These are phyloP conservation scores for Babylonia areolata DNA, from an alignment of 1,140 invertebrate species.

Conservation along the genomic window DNA sequence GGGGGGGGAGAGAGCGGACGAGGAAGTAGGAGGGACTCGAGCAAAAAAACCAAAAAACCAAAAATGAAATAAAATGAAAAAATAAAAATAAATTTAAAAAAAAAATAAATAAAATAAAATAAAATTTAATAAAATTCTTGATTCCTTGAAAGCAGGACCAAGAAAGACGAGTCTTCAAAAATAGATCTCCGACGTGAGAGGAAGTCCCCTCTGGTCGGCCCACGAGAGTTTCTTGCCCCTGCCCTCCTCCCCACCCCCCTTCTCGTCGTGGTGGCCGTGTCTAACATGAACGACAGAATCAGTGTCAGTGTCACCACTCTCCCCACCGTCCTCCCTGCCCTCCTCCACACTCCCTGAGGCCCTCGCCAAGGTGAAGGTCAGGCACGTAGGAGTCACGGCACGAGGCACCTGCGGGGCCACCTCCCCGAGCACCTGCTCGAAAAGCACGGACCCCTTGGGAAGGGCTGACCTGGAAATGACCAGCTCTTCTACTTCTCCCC, in stretches of 20 bases:
- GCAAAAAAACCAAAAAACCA: too few relatives aligned
- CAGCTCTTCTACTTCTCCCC: background rate
- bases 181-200: background rate
- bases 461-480: constrained; percentile 15
- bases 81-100: too few relatives aligned
- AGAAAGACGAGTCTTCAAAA: background rate
- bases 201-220: background rate
- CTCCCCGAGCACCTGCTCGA: background rate
- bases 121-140: too few relatives aligned
- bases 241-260: too few relatives aligned
- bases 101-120: too few relatives aligned
- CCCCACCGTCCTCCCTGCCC: background rate
- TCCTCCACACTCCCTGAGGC: background rate
- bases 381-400: background rate
- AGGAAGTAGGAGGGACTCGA: too few relatives aligned
- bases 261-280: too few relatives aligned
- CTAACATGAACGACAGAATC: too few relatives aligned
- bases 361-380: background rate
- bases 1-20: too few relatives aligned
- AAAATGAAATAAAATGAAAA: too few relatives aligned
- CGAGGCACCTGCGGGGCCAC: background rate
- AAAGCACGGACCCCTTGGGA: background rate
- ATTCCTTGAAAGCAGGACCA: too few relatives aligned
- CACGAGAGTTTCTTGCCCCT: background rate
- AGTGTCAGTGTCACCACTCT: background rate